Base-by-base conservation (phyloP, 2,113 vertebrate species). In the Echinops telfairi region DNA sequence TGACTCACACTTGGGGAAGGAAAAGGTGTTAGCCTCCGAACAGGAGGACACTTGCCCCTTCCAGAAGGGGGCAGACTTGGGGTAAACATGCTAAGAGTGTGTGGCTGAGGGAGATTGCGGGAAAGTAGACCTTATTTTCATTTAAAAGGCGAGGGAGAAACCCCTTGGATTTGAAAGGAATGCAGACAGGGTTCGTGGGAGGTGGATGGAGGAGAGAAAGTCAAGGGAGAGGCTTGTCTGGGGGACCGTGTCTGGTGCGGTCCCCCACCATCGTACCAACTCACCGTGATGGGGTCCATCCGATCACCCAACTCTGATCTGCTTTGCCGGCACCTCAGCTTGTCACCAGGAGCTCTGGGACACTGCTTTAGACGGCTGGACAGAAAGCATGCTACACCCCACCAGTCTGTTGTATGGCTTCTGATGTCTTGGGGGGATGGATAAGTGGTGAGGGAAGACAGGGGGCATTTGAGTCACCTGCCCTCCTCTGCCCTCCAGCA, bases 251-350 rank as follows among this genome's bases (percentile, higher is more conserved):
- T 29, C 22, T 20, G 36, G 23, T 8, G 68, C 47, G 25, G 25
- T 25, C 53, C 33, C 20, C 27, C 53, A 20, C 62, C 15, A 1
- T 36, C 10, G 83, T 82, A 71, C 22, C 40, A 53, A 36, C 38
- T 75, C 20, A 17, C 33, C 9, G 0, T 11, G 1, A 19, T 6
- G n/a, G 38, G 64, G 43, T 36, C 43, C 15, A 4, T 0, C 10
- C 29, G 33, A 1, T 75, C 60, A 16, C 2, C 0, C 22, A 1
- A 10, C 60, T 78, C 27, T 33, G 25, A 38, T 10, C 62, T 31
- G 27, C 77, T 47, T 62, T 17, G 60, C 16, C 22, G 60, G 60
- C 60, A 62, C 60, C 22, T 62, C 4, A 62, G 47, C 47, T 53
- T 17, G 2, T 20, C 19, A 2, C 40, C 1, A 1, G 33, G 62